These are phyloP conservation scores for Myotis lucifugus DNA, from an alignment of 2,113 vertebrate genomes.

Conservation along the genomic window DNA sequence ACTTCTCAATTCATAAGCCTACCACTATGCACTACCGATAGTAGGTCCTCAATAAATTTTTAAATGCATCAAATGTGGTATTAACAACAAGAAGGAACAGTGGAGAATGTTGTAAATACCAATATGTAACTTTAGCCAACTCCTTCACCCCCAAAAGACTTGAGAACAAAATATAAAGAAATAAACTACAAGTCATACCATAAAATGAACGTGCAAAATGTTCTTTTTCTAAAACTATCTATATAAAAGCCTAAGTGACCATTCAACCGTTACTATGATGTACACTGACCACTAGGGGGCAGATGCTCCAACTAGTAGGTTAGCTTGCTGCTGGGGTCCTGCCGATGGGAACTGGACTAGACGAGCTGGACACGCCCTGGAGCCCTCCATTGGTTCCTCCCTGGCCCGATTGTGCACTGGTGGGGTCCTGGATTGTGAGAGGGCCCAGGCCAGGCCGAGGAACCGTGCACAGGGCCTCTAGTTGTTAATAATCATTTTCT, in stretches of 20 bases:
- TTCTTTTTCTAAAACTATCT: constrained; percentile 31
- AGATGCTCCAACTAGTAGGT: too few relatives aligned
- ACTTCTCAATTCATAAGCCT: constrained; percentile 49
- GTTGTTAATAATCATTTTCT: neutral
- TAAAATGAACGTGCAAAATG: neutral
- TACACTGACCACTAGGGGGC: too few relatives aligned
- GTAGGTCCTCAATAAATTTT: neutral
- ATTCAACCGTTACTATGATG: too few relatives aligned
- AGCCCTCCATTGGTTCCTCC: too few relatives aligned
- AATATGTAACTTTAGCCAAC: neutral
- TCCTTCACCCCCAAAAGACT: neutral
- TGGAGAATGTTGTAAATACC: neutral
- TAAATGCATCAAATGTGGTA: neutral
- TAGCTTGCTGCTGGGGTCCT: too few relatives aligned
- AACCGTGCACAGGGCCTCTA: too few relatives aligned
- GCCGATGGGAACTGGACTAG: too few relatives aligned
- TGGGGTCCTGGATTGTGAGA: too few relatives aligned
- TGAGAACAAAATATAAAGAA: neutral
- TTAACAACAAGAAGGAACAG: constrained; percentile 20
- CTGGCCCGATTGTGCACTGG: too few relatives aligned
- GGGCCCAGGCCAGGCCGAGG: too few relatives aligned
- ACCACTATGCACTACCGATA: neutral
- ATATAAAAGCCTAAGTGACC: too few relatives aligned
- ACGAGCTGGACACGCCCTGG: too few relatives aligned
- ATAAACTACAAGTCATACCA: neutral